Conservation (phyloP, 2,797 vertebrate species). For the Dendrocincla tyrannina region DNA sequence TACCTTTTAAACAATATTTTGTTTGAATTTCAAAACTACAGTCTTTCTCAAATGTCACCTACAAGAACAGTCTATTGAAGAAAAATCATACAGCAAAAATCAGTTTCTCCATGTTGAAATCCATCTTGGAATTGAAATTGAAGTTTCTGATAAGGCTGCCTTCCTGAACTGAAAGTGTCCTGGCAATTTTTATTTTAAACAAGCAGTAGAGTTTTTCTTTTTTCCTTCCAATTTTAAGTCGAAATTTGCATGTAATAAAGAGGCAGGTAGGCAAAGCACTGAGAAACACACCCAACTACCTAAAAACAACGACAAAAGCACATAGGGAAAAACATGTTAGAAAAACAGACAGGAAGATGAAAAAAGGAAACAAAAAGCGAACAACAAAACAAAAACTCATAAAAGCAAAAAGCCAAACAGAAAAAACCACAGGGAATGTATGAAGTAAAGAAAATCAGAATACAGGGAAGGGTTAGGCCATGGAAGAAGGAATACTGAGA, state of each 20-base stretch:
- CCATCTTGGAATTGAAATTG: accelerated
- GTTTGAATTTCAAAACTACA: background rate
- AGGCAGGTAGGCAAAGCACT: background rate
- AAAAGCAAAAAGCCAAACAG: background rate
- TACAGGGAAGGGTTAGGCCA: background rate
- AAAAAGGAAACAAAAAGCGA: background rate
- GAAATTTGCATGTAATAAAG: background rate
- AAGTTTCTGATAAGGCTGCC: background rate
- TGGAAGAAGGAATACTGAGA: background rate
- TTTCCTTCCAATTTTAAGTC: background rate
- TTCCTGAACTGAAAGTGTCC: background rate
- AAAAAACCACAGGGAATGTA: accelerated
- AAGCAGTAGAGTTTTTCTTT: accelerated
- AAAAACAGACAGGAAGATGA: background rate
- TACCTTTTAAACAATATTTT: background rate
- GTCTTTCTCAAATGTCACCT: background rate
- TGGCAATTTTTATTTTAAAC: background rate
- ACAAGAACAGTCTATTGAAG: too few relatives aligned
- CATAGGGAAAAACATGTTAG: background rate
- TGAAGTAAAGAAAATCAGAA: background rate
- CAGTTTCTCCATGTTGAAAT: background rate
- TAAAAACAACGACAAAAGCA: background rate
- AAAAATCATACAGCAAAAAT: background rate
- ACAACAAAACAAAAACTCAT: background rate
- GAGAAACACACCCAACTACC: background rate